Base-by-base conservation (phyloP, 1,140 invertebrate genomes). In the Bathynomus jamesi region DNA sequence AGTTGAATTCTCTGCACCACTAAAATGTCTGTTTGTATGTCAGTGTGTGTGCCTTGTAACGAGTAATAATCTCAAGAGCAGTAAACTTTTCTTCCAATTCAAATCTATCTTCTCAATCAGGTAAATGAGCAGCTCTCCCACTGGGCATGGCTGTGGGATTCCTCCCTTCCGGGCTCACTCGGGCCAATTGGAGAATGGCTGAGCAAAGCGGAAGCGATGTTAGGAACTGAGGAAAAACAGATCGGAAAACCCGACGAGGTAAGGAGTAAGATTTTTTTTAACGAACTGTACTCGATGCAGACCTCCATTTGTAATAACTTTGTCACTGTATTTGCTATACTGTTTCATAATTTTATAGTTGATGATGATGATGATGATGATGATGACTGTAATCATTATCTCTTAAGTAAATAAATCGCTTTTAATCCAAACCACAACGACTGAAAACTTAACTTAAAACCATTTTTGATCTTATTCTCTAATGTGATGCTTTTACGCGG, bases 151-250 rank as follows among this genome's bases (percentile, higher is more conserved):
- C 81, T 89, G 17, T 82, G 96, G 73, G 94, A 98, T 81, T 87
- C 90, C 0, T 85, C 86, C 70, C 83, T 97, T 29, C 92, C 93
- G 7, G 91, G 91, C 31, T 89, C 91, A 78, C 89, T 97, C 63
- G 89, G 90, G 60, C 84, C 88, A 70, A 86, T 95, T 11, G 94
- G 92, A n/a, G 90, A 91, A 80, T 96, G 95, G 93, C 81, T 98
- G 11, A 89, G 90, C 63, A 87, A 87, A 76, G 94, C 93, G 5
- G 94, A 97, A 81, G 88, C 89, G 78, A 81, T 96, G 61, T 83
- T 96, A 25, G 86, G 87, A 77, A 84, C 84, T 7, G 90, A 92
- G 76, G 88, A 91, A 75, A 89, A 94, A 78, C 91, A 92, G 5
- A 85, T 87, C 40, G 86, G 85, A 28, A 89, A 93, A 86, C 91